A percentile compares a stretch with the other conserved stretches of the same genome.
Evolutionary conservation across 2,797 vertebrate species (phyloP).

Genomic region (Syngnathus acus): DNA sequence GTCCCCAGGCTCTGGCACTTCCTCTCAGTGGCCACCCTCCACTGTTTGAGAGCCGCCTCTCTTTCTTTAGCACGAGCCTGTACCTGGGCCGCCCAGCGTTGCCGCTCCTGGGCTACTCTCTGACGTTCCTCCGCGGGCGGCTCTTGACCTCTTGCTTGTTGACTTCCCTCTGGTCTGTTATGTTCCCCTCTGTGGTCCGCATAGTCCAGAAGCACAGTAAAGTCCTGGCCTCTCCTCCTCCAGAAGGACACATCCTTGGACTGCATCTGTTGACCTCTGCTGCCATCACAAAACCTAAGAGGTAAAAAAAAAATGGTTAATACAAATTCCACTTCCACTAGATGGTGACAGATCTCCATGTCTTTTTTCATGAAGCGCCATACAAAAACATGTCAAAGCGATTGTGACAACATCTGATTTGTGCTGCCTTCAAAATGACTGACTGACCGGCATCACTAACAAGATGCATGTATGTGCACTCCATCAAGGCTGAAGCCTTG

Average conservation of each 20-base stretch:
- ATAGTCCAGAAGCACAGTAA: conserved; percentile 74
- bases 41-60: conserved; percentile 71
- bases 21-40: conserved; percentile 64
- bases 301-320: conserved; percentile 6
- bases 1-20: conserved; percentile 77
- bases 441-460: conserved; percentile 39
- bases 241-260: conserved; percentile 79
- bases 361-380: background rate
- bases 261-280: conserved; percentile 64
- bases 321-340: conserved; percentile 38
- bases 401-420: conserved; percentile 7
- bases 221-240: conserved; percentile 88
- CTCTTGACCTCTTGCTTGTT: conserved; percentile 66
- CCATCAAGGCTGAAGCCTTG: conserved; percentile 31
- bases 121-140: conserved; percentile 65
- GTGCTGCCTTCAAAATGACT: conserved; percentile 32
- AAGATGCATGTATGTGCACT: conserved; percentile 40
- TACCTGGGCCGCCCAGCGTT: conserved; percentile 65
- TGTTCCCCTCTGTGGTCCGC: conserved; percentile 62
- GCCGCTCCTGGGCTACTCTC: conserved; percentile 63
- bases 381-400: background rate
- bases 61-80: conserved; percentile 65
- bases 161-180: conserved; percentile 57
- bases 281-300: conserved; percentile 67
- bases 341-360: conserved; percentile 51